Conservation (phyloP, 2,113 vertebrate species). For the Gymnocephalus cernua region DNA sequence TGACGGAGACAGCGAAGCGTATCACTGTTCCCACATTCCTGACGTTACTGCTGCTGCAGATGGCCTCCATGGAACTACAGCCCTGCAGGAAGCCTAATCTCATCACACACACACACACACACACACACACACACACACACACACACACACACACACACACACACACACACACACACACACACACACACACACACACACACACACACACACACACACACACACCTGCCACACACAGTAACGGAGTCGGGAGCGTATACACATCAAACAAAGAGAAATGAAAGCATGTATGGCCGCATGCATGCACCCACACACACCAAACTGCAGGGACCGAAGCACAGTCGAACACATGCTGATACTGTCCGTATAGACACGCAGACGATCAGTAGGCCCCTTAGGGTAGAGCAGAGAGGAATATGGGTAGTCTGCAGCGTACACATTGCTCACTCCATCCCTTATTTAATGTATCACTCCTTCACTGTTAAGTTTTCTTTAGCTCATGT, state of each 20-base stretch:
- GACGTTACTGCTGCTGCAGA: conserved; percentile 71
- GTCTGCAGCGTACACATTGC: conserved; percentile 19
- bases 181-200: conserved; percentile 40
- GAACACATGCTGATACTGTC: conserved; percentile 6
- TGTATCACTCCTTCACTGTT: conserved; percentile 48
- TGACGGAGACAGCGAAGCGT: conserved; percentile 49
- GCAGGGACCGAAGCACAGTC: conserved; percentile 9
- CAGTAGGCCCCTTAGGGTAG: conserved; percentile 15
- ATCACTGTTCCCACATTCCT: conserved; percentile 74
- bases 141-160: conserved; percentile 14
- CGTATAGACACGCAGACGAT: conserved; percentile 18
- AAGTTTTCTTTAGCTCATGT: conserved; percentile 31
- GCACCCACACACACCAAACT: conserved; percentile 17
- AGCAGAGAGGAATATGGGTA: conserved; percentile 49
- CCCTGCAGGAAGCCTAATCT: conserved; percentile 71
- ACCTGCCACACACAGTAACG: conserved; percentile 42
- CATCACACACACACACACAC: conserved; percentile 57
- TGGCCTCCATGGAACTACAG: conserved; percentile 58
- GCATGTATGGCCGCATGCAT: conserved; percentile 7
- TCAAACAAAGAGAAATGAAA: conserved; percentile 32
- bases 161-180: conserved; percentile 22
- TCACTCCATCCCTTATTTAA: conserved; percentile 45
- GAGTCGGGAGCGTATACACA: not conserved
- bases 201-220: conserved; percentile 19
- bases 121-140: conserved; percentile 20